Percentiles rank a stretch among this genome's conserved stretches.
These are phyloP conservation scores for Dryas iulia DNA, from an alignment of 1,140 invertebrate genomes.

Conservation along the genomic window DNA sequence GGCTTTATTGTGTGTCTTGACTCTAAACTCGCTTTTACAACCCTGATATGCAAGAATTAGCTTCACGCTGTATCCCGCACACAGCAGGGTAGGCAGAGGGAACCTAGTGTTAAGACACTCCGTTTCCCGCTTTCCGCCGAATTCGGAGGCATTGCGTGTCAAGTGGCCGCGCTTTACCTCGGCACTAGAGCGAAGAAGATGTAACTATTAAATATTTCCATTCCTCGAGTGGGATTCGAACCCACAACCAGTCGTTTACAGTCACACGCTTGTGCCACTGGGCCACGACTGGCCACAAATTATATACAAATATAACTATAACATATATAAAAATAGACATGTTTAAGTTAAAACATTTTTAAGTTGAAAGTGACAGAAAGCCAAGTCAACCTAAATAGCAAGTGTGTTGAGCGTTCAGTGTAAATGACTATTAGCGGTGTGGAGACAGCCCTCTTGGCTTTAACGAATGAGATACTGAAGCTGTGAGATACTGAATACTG, in stretches of 20 bases:
- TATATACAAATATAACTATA: no score
- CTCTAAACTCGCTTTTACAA: no score
- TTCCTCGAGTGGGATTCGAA: not conserved
- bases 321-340: not conserved
- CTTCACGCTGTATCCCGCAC: no score
- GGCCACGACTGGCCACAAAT: not conserved
- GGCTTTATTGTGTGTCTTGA: no score
- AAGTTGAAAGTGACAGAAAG: not conserved
- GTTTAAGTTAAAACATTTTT: not conserved
- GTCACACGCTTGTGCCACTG: not conserved
- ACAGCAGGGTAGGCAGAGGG: no score
- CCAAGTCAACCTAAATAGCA: not conserved
- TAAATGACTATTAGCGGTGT: not conserved
- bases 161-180: no score
- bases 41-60: no score
- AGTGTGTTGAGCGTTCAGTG: not conserved
- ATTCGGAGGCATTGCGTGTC: no score
- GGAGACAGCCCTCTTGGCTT: not conserved
- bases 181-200: not conserved
- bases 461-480: not conserved
- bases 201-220: not conserved
- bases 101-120: no score
- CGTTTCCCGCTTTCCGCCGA: no score
- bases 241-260: not conserved
- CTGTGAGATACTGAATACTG: not conserved